phyloP scores from a whole-genome alignment of 2,797 vertebrate genomes.

The Lophius americanus region DNA sequence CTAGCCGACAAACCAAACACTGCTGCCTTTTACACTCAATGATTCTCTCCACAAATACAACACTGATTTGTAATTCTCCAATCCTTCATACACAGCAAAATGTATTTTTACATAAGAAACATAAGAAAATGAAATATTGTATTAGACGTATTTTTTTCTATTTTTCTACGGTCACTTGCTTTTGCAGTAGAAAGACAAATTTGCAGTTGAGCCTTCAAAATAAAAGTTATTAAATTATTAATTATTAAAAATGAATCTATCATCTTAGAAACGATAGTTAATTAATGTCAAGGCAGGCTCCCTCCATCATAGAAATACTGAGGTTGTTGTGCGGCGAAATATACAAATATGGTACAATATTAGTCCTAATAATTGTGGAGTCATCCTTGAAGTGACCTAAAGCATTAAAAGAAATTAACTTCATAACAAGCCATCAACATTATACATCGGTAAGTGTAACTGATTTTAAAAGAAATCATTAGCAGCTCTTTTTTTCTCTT shows the following conservation, averaged over 20 bases:
- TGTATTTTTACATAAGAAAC: constrained; percentile 13
- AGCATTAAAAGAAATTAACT: neutral
- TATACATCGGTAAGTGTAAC: no score
- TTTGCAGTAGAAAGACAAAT: constrained; percentile 1
- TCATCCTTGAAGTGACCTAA: neutral
- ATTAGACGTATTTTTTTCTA: neutral
- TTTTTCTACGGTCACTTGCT: no score
- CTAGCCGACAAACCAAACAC: constrained; percentile 19
- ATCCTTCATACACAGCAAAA: constrained; percentile 10
- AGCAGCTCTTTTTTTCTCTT: neutral
- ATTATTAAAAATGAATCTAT: neutral
- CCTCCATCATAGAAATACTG: neutral
- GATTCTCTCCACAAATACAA: constrained; percentile 5
- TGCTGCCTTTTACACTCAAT: constrained; percentile 9
- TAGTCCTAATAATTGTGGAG: neutral
- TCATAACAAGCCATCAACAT: no score
- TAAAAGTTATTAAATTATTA: neutral
- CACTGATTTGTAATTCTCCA: neutral
- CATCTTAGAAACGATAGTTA: neutral
- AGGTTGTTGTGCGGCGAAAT: neutral
- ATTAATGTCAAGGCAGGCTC: neutral
- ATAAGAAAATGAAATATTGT: constrained; percentile 14
- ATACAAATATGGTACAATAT: neutral
- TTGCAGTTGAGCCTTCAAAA: constrained; percentile 30
- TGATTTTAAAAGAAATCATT: neutral